Base-by-base conservation (phyloP, 2,888 invertebrate genomes). In the Dryococelus australis region DNA sequence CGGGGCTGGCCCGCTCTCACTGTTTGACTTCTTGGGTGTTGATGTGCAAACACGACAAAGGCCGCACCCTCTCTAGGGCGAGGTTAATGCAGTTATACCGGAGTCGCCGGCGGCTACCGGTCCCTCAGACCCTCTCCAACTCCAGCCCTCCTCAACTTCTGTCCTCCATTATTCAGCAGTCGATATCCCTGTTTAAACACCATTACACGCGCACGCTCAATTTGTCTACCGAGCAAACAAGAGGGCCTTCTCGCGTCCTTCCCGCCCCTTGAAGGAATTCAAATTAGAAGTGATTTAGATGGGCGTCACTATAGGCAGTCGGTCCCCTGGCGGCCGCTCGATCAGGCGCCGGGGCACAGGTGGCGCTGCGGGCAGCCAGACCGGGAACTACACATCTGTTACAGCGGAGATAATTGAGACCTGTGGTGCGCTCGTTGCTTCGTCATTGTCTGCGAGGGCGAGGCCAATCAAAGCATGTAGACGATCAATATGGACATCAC, bases 131-230 rank as follows among this genome's bases (percentile, higher is more conserved):
- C 65, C 65, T 65, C 65, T 24, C n/a, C 65, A 65, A 65, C 65
- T 65, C 16, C 65, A 12, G 24, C n/a, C 65, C 65, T 65, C 65
- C n/a, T n/a, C 65, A 65, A 65, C 65, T 65, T 65, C 65, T 65
- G 65, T 6, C 10, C 65, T 65, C 65, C 65, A 65, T 65, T 65
- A 65, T 65, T 65, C 65, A 65, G 65, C 65, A 65, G 65, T 65
- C 65, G 65, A 65, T 65, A 65, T 65, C 65, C 65, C 65, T 65
- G 65, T 65, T 65, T 65, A 65, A 65, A 65, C 65, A 65, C 65
- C 65, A 65, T 65, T 65, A 65, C 65, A 65, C 20, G 65, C 65
- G 65, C 65, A n/a, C 65, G 65, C 65, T 65, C 65, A 65, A 65
- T 65, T 65, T 65, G 65, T 65, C 65, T n/a, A 24, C 13, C 65